These are phyloP conservation scores for Chironomus tentans DNA, from an alignment of 2,888 invertebrate species.

Conservation along the genomic window DNA sequence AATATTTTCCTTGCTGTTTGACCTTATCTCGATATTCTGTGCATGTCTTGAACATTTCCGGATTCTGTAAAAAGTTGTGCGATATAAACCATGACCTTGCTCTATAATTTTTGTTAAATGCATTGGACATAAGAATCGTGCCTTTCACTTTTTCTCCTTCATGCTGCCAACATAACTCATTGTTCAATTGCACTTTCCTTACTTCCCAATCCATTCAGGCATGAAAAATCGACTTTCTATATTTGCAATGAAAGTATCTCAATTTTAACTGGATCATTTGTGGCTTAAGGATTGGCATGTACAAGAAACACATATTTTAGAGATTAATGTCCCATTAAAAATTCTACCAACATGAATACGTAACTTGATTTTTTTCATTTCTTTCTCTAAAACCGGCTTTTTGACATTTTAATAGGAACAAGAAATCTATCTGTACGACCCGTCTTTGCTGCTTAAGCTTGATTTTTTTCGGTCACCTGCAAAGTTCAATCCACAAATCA, in stretches of 20 bases:
- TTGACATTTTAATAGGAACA: conserved; percentile 36
- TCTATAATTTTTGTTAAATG: neutral
- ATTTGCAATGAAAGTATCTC: too few relatives aligned
- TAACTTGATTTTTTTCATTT: too few relatives aligned
- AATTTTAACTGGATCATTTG: neutral
- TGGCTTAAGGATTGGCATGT: neutral
- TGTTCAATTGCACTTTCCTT: too few relatives aligned
- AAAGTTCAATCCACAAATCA: conserved; percentile 59
- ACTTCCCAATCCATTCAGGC: too few relatives aligned
- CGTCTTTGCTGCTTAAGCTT: conserved; percentile 53
- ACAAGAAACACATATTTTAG: too few relatives aligned
- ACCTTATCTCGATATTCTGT: too few relatives aligned
- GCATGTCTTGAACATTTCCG: too few relatives aligned
- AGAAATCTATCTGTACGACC: conserved; percentile 53
- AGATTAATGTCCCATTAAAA: too few relatives aligned
- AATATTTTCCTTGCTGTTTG: too few relatives aligned
- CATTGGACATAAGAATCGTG: neutral
- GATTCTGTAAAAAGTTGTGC: neutral
- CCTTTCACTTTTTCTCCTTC: neutral
- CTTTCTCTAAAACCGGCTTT: neutral
- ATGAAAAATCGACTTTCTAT: too few relatives aligned
- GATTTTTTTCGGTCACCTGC: conserved; percentile 56
- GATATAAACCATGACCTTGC: neutral
- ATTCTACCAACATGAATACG: too few relatives aligned
- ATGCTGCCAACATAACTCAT: neutral